Base-by-base conservation (phyloP, 2,888 invertebrate genomes). In the Dinocampus coccinellae region DNA sequence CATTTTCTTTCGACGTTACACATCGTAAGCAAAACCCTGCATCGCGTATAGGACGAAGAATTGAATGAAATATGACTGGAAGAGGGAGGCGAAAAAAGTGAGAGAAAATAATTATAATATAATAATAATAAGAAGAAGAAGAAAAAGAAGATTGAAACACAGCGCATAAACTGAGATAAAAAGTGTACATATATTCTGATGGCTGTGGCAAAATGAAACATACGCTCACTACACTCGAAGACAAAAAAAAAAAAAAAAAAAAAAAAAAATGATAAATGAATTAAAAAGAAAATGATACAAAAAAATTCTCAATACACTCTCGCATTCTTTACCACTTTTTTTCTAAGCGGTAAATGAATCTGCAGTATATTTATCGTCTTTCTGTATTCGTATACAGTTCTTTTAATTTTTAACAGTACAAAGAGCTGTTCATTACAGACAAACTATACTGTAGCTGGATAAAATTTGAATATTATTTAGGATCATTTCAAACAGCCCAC, bases 1-100 rank as follows among this genome's bases (percentile, higher is more conserved):
- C 61, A 58, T 58, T 60, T 71, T 66, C 71, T 66, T 71, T 66
- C 68, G 63, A 70, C 58, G 61, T 71, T 71, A 66, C 71, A 66
- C 47, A 47, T 36, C 29, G 61, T 71, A 71, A 71, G 71, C 71
- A 62, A 66, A 66, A 62, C 60, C 66, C 47, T 33, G 58, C 61
- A 55, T 55, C 61, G 60, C 62, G 55, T 66, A 61, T 52, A n/a
- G 34, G 47, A 22, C 20, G 26, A 3, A 42, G n/a, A n/a, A n/a
- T n/a, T n/a, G n/a, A n/a, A n/a, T n/a, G n/a, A n/a, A n/a, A n/a
- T n/a, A n/a, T n/a, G n/a, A n/a, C n/a, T n/a, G n/a, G 9, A 69
- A 24, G 24, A 52, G 36, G 39, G 2, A 29, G 13, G 60, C 10
- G 60, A 52, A 47, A 26, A 33, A 60, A 47, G 36, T 55, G 24